Percentiles rank a stretch among this genome's conserved stretches.
phyloP scores from a whole-genome alignment of 2,797 vertebrate species.

The Sarcophilus harrisii region DNA sequence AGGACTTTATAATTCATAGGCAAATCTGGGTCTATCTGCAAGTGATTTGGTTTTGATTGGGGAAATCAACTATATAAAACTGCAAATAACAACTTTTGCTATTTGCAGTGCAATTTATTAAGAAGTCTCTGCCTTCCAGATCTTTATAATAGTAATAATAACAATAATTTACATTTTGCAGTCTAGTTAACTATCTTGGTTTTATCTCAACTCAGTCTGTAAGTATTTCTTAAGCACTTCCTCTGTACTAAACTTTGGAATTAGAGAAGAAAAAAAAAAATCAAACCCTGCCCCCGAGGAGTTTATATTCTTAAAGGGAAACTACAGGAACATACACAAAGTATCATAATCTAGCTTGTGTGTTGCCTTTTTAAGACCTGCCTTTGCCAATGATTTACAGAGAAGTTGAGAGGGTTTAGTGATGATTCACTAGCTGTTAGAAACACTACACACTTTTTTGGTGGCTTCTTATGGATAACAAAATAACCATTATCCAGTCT shows the following conservation, averaged over 20 bases:
- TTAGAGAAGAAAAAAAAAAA: not conserved
- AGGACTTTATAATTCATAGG: constrained; percentile 17
- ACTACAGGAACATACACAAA: not conserved
- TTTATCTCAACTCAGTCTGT: not conserved
- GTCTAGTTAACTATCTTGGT: not conserved
- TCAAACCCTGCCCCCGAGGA: not conserved
- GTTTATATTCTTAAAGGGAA: not conserved
- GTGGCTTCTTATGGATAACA: not conserved
- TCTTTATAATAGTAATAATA: not conserved
- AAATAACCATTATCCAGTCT: not conserved
- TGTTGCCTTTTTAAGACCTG: not conserved
- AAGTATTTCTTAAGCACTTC: not conserved
- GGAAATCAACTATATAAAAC: not conserved
- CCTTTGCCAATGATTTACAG: constrained; percentile 14
- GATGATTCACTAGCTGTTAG: constrained; percentile 12
- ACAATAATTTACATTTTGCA: not conserved
- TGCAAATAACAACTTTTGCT: constrained; percentile 10
- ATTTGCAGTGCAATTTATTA: not conserved
- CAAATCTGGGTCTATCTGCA: constrained; percentile 43
- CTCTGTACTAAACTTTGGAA: not conserved
- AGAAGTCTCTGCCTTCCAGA: not conserved
- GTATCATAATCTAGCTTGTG: not conserved
- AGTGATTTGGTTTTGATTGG: constrained; percentile 34
- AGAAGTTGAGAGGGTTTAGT: not conserved
- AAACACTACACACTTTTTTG: not conserved